A percentile compares a stretch with the other conserved stretches of the same genome.
phyloP scores from a whole-genome alignment of 2,113 vertebrate species.

The Alethe castanea region DNA sequence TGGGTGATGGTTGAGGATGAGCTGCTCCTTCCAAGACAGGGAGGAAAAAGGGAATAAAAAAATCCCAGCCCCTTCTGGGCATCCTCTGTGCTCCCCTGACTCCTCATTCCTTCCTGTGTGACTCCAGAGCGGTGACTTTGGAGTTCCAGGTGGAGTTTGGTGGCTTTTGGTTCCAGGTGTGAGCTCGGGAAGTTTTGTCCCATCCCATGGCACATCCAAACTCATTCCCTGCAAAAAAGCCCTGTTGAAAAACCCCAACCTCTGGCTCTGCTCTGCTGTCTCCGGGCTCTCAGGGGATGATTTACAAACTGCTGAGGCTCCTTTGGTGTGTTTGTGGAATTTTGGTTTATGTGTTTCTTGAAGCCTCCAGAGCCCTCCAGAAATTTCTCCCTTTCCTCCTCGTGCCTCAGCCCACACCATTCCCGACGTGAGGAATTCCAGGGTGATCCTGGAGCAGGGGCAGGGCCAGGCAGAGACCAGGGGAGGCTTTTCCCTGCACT shows the following conservation, averaged over 20 bases:
- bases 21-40: not conserved
- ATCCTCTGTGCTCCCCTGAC: not conserved
- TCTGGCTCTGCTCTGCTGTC: not conserved
- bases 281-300: not conserved
- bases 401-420: not conserved
- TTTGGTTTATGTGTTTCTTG: not conserved
- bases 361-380: not conserved
- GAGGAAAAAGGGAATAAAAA: not conserved
- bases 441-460: accelerated
- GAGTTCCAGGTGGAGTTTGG: not conserved
- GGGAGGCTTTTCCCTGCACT: not conserved
- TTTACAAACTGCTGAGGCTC: not conserved
- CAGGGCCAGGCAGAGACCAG: not conserved
- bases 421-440: not conserved
- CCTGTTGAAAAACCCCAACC: accelerated
- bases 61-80: not conserved
- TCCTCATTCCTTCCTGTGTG: not conserved
- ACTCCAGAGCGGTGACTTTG: not conserved
- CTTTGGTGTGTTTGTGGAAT: not conserved
- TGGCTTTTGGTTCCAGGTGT: not conserved
- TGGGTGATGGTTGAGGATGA: not conserved
- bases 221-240: not conserved
- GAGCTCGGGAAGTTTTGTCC: not conserved
- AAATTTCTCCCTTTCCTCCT: not conserved
- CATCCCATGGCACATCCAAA: not conserved